Evolutionary conservation across 1,140 invertebrate genomes (phyloP), one percentile per base, ranked within the genome.

Genomic region (Mylabris phalerata): DNA sequence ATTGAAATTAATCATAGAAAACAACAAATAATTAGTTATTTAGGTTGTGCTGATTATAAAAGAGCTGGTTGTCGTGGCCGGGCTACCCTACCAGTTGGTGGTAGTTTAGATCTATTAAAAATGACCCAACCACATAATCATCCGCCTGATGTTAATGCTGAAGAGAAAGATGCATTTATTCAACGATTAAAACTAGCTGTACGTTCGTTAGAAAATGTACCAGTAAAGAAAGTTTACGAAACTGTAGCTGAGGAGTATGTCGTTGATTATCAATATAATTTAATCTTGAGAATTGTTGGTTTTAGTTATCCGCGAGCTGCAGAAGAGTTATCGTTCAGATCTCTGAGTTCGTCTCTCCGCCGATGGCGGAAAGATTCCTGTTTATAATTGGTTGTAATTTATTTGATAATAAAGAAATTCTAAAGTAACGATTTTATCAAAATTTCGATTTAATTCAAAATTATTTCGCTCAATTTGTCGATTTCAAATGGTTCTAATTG

Each of bases 201-300:
- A 24, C 48, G 59, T 19, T 60, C 56, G 9, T 48, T 67, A 55
- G 50, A 52, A 9, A 48, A 62, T 39, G 46, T 61, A 6, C 66
- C 68, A 5, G 46, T 70, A 49, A 70, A 67, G 43, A 61, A 62
- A 10, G 68, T 68, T 40, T 70, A 70, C 44, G 64, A 70, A 41
- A 64, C 61, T n/a, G 63, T 70, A 1, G 63, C 61, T n/a, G 39
- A 60, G 59, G 55, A 59, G 67, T 69, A 69, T 66, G 61, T 67
- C 55, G 46, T 32, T 55, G 11, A 46, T 42, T 42, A 42, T 42
- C 3, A 42, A 4, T 42, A 11, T 42, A n/a, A n/a, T 51, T n/a
- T 11, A 10, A 27, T 26, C 24, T 39, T n/a, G 2, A 32, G 4
- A 39, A 42, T 46, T 45, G 19, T 49, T 56, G 57, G 48, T 61